Base-by-base conservation (phyloP, 2,888 invertebrate species). In the Taenaris catops region DNA sequence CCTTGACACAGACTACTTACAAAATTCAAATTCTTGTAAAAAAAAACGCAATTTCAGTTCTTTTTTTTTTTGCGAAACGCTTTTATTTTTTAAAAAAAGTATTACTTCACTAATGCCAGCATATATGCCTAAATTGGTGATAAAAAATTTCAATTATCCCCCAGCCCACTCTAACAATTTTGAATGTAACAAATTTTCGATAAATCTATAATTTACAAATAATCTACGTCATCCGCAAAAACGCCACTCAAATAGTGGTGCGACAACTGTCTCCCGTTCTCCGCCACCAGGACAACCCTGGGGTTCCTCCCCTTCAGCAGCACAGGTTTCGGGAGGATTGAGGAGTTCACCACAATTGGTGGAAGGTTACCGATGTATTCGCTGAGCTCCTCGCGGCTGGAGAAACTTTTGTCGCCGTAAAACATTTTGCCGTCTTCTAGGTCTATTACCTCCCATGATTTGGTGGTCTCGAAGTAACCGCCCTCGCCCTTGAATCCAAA, bases 381-480 rank as follows among this genome's bases (percentile, higher is more conserved):
- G 3, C 55, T 48, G n/a, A 81, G 51, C 1, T 52, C 62, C 1
- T 58, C 66, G 7, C 80, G 65, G 0, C 53, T 50, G 0, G 48
- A n/a, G 62, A 81, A 83, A 1, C 44, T 45, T n/a, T 49, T 54
- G 37, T 62, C 63, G 0, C 71, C 84, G 58, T 84, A 84, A 6
- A 71, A 34, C 2, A 47, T 14, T 5, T 46, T 35, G 1, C 53
- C 61, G 0, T 63, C 45, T 0, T 55, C 44, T 0, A 55, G 36
- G 17, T 60, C 49, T 0, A 64, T 5, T 0, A 53, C 34, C 20
- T 46, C 37, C 86, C 86, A 86, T 0, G 67, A 51, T 1, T 51
- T 37, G 0, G 60, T 25, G 0, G 79, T 83, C 32, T 72, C 71
- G 62, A 86, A 81, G 65, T 81, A 86, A 0, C 86, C 86, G 36